Evolutionary conservation across 30 jellyfish, hydroid and myxozoan genomes (phyloP).

Genomic region (Phacellophora camtschatica): DNA sequence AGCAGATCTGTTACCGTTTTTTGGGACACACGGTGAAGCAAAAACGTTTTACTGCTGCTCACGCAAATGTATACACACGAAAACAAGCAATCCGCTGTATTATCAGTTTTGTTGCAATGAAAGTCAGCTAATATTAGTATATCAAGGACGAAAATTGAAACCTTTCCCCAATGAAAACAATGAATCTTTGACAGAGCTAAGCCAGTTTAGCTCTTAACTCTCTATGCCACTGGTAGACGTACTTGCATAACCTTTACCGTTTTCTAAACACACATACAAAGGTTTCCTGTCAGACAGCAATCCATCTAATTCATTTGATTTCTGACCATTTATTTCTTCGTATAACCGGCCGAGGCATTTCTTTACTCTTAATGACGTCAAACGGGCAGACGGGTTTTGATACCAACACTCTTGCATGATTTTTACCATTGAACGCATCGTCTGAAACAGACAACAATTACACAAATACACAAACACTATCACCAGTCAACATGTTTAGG

Average conservation of each 20-base stretch:
- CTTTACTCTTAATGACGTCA: slow-evolving; percentile 85
- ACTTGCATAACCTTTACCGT: slow-evolving; percentile 35
- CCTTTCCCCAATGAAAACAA: too few species aligned
- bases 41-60: neutral
- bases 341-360: slow-evolving; percentile 82
- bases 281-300: slow-evolving; percentile 34
- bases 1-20: too few species aligned
- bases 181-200: too few species aligned
- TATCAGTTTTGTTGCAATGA: too few species aligned
- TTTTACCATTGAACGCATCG: slow-evolving; percentile 27
- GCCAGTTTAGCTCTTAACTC: neutral
- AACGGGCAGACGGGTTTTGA: slow-evolving; percentile 89
- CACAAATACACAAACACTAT: neutral
- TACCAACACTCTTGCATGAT: slow-evolving; percentile 96
- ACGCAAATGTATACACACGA: too few species aligned
- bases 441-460: slow-evolving; percentile 29
- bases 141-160: too few species aligned
- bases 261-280: slow-evolving; percentile 40
- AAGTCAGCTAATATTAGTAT: too few species aligned
- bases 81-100: too few species aligned
- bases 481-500: neutral
- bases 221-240: slow-evolving; percentile 53
- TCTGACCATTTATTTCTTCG: slow-evolving; percentile 28
- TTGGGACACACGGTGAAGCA: too few species aligned
- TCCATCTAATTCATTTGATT: neutral